phyloP scores from a whole-genome alignment of 1,140 invertebrate genomes.

The Penaeus chinensis region DNA sequence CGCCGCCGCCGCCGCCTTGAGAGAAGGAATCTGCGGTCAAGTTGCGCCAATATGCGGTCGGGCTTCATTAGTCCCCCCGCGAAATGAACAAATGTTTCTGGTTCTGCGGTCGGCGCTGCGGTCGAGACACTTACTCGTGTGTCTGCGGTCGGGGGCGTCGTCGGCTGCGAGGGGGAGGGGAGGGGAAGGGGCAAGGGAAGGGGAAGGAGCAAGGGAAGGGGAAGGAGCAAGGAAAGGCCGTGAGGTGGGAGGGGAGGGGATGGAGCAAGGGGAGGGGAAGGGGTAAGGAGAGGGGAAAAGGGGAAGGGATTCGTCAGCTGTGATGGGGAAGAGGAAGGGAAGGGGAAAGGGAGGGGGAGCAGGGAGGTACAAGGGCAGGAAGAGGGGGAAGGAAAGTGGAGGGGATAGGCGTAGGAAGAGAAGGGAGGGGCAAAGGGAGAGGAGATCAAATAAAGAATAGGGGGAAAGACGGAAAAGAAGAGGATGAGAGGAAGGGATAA shows the following conservation, averaged over 20 bases:
- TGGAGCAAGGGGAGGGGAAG: background rate
- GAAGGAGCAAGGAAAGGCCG: no score
- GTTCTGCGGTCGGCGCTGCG: conserved; percentile 14
- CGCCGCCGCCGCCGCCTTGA: no score
- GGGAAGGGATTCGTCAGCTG: no score
- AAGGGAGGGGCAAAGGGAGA: no score
- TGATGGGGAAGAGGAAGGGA: background rate
- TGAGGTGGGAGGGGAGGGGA: background rate
- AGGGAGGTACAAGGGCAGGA: background rate
- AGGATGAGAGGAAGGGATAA: no score
- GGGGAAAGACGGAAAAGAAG: no score
- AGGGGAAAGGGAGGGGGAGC: no score
- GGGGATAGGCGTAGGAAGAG: background rate
- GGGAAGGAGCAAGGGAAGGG: no score
- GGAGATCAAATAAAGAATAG: no score
- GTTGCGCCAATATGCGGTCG: background rate
- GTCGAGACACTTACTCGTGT: conserved; percentile 18
- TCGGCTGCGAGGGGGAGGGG: background rate
- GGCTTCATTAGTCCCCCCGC: background rate
- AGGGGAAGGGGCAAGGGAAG: background rate
- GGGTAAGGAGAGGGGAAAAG: background rate
- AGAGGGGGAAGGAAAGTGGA: background rate
- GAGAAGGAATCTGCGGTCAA: background rate
- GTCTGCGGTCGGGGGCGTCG: background rate
- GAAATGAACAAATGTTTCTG: conserved; percentile 25